These are phyloP conservation scores for Littorina saxatilis DNA, from an alignment of 1,140 invertebrate species.

Conservation along the genomic window DNA sequence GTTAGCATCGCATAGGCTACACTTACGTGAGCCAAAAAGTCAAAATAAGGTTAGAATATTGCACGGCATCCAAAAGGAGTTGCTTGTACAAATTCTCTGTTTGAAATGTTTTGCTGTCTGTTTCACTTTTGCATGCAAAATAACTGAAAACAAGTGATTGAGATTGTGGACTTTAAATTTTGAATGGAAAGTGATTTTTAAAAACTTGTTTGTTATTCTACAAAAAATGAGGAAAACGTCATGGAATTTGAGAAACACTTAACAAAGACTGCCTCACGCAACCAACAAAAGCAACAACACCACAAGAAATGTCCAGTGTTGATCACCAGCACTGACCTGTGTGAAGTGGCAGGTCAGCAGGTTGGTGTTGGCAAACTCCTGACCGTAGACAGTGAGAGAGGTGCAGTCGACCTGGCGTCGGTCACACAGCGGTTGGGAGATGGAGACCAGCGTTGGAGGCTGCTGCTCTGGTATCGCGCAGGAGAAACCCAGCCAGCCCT, in stretches of 20 bases:
- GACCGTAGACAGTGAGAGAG: conserved; percentile 46
- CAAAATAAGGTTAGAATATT: no score
- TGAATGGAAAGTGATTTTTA: no score
- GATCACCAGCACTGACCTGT: background rate
- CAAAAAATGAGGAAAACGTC: background rate
- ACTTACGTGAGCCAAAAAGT: no score
- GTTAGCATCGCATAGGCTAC: no score
- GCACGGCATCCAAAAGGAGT: no score
- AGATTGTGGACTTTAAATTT: no score
- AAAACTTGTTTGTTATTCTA: no score
- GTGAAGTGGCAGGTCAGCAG: conserved; percentile 51
- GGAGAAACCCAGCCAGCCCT: conserved; percentile 48
- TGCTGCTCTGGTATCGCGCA: conserved; percentile 47
- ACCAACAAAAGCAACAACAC: background rate
- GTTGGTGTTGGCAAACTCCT: conserved; percentile 49
- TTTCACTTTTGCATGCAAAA: no score
- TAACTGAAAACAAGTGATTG: no score
- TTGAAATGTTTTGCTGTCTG: no score
- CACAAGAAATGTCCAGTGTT: background rate
- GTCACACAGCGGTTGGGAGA: conserved; percentile 49
- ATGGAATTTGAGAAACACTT: background rate
- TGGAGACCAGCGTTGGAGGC: conserved; percentile 42
- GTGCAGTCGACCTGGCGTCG: conserved; percentile 36
- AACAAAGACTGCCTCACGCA: no score
- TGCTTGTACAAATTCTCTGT: no score